Base-by-base conservation (phyloP, 2,888 invertebrate species). In the Parelbella ahira region DNA sequence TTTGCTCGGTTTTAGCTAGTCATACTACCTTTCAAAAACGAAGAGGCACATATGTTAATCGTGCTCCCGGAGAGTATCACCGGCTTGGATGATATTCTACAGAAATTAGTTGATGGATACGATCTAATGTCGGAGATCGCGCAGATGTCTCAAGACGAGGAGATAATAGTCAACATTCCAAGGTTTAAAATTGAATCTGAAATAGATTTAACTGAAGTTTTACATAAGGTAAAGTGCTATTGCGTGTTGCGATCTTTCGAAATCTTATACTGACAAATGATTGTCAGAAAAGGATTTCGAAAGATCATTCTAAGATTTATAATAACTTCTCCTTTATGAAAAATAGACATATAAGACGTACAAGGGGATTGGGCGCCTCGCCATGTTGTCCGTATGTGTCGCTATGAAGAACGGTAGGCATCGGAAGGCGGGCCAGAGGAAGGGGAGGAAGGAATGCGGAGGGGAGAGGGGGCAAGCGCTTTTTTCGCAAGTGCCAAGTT, bases 121-220 rank as follows among this genome's bases (percentile, higher is more conserved):
- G 69, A 90, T 18, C 87, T 91, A 29, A 60, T 94, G 23, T 61
- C 66, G 0, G 88, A 89, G 0, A 58, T 93, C 5, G 68, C 75
- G 0, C 74, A 72, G 8, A 80, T 91, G 88, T 50, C 48, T 10
- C 44, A 58, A 0, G 70, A 76, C 0, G 9, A 2, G 0, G 91
- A 92, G 64, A 92, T 95, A 1, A 78, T 90, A 18, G 89, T 96
- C 0, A 88, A 88, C 10, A 68, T 96, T 32, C 96, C 96, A 1
- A 94, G 92, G 69, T 96, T 96, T 70, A 93, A 92, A 69, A 90
- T 95, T 29, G 94, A 96, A 72, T 90, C 90, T 6, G 90, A 90
- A 47, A 89, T 93, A 6, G 84, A 93, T 49, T 77, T 96, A 24
- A 86, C 86, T 5, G 73, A 82, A 0, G 60, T 90, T 5, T 71